These are phyloP conservation scores for Cantharis lateralis DNA, from an alignment of 2,888 invertebrate species.

Conservation along the genomic window DNA sequence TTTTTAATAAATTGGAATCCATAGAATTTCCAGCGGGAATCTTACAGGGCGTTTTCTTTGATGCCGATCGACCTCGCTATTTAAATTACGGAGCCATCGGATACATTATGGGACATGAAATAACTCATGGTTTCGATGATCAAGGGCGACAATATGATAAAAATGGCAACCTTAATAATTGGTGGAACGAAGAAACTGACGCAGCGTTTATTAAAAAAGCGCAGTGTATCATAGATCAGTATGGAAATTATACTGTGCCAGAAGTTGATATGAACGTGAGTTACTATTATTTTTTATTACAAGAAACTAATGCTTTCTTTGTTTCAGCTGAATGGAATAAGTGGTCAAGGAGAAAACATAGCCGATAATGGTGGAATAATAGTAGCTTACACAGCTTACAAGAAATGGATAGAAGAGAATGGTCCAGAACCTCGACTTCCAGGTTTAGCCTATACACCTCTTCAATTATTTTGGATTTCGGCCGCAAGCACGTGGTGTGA, in stretches of 20 bases:
- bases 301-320: neutral
- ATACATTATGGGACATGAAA: constrained; percentile 84
- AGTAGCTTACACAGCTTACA: constrained; percentile 12
- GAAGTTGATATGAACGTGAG: constrained; percentile 66
- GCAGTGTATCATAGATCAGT: constrained; percentile 86
- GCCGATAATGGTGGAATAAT: constrained; percentile 16
- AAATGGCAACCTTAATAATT: constrained; percentile 5
- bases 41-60: constrained; percentile 84
- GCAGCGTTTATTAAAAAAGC: constrained; percentile 78
- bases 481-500: constrained; percentile 89
- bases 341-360: constrained; percentile 19
- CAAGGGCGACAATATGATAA: constrained; percentile 9
- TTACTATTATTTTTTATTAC: neutral
- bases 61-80: constrained; percentile 78
- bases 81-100: constrained; percentile 87
- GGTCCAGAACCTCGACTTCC: constrained; percentile 3
- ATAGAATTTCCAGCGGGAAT: constrained; percentile 88
- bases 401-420: constrained; percentile 4
- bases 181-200: constrained; percentile 81
- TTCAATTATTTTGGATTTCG: constrained; percentile 79
- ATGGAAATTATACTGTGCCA: constrained; percentile 80
- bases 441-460: neutral
- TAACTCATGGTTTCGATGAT: constrained; percentile 79
- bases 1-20: constrained; percentile 59
- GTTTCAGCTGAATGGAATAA: constrained; percentile 12